Evolutionary conservation across 92 coral and sea anemone genomes (phyloP).

Genomic region (Bergia sp.): DNA sequence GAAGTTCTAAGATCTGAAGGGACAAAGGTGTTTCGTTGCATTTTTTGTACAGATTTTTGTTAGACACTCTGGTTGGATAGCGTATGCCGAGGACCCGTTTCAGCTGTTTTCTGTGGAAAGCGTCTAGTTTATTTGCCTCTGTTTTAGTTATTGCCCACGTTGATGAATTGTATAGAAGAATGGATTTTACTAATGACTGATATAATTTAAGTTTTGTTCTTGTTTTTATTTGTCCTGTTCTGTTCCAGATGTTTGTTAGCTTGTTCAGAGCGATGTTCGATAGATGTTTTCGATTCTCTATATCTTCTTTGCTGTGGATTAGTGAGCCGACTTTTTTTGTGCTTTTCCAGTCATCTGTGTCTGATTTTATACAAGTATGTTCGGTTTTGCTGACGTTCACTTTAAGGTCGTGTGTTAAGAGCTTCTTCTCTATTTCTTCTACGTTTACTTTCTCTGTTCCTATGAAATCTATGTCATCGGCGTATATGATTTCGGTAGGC

Average conservation of each 20-base stretch:
- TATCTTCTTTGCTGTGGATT: slow-evolving; percentile 25
- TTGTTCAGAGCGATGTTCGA: slow-evolving; percentile 21
- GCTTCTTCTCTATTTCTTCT: slow-evolving; percentile 16
- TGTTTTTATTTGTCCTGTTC: slow-evolving; percentile 24
- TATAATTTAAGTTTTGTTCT: slow-evolving; percentile 22
- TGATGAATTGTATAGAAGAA: slow-evolving; percentile 19
- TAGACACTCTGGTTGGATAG: slow-evolving; percentile 17
- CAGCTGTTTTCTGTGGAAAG: slow-evolving; percentile 26
- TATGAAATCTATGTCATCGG: slow-evolving; percentile 22
- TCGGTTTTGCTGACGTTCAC: slow-evolving; percentile 27
- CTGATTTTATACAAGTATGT: slow-evolving; percentile 23
- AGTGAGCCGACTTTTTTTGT: slow-evolving; percentile 11
- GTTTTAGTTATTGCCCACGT: slow-evolving; percentile 25
- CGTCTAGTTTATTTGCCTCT: slow-evolving; percentile 25
- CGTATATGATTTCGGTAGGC: slow-evolving; percentile 26
- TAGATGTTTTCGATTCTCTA: slow-evolving; percentile 24
- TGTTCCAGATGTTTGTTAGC: slow-evolving; percentile 25
- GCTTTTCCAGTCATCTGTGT: slow-evolving; percentile 21
- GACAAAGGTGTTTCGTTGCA: not conserved
- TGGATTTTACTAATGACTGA: slow-evolving; percentile 21
- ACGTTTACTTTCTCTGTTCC: slow-evolving; percentile 23
- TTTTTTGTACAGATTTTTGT: not conserved
- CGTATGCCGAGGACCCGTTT: slow-evolving; percentile 28
- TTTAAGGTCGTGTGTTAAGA: slow-evolving; percentile 25
- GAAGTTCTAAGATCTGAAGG: not conserved